Base-by-base conservation (phyloP, 2,888 invertebrate genomes). In the Morpho achilles region DNA sequence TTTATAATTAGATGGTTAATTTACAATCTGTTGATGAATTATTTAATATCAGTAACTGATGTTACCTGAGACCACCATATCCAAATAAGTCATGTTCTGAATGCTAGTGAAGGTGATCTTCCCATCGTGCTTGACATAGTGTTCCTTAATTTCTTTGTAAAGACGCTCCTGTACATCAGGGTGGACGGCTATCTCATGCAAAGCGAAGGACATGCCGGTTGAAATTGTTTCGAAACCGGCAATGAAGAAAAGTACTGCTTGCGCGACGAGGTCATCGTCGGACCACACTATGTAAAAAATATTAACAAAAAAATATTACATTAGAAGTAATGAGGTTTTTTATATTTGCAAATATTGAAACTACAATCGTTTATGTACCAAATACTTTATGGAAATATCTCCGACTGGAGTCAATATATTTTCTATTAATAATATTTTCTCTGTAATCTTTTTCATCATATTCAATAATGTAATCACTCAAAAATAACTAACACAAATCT, bases 131-230 rank as follows among this genome's bases (percentile, higher is more conserved):
- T 79, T 75, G 2, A 65, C 65, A 9, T 80, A 73, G 2, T 80
- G 77, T 47, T 87, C 81, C 39, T 78, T 78, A 40, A 93, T 86
- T 78, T 93, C 93, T 53, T 83, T 66, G 7, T 77, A 80, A 0
- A 93, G 74, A 61, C 72, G 84, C 1, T 82, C 77, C 70, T 93
- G 93, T 3, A 91, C 72, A 1, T 92, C 91, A 7, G 86, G 84
- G 73, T 93, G 87, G 7, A 86, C 68, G 52, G 91, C 91, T 7
- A 93, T 66, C 69, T 93, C 93, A 49, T 92, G 86, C 0, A 90
- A 75, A 0, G 84, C 69, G 57, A 92, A 92, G 16, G 84, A 72
- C 74, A 89, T 81, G 0, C 83, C 69, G 1, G 68, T 67, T 0
- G 84, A 74, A 2, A 75, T 69, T 0, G 90, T 86, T 42, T 91